phyloP scores from a whole-genome alignment of 2,888 invertebrate genomes.

The Acholoe squamosa region DNA sequence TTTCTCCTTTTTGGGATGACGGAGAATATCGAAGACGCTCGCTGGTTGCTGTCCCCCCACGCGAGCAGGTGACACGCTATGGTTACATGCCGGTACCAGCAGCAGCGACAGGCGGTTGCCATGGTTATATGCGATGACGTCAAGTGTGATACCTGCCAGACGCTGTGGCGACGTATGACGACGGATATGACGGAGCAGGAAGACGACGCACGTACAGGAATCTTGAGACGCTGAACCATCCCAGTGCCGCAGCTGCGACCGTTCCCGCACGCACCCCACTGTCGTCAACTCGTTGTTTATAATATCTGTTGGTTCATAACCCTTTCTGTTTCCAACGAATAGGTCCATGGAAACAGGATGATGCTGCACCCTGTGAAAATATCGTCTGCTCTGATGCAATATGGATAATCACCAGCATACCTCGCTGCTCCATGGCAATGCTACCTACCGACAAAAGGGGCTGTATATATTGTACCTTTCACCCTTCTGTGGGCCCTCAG shows the following conservation, averaged over 20 bases:
- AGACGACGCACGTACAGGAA: neutral
- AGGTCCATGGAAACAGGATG: neutral
- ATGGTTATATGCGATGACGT: neutral
- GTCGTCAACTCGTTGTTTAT: neutral
- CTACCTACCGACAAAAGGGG: neutral
- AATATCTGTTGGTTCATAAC: neutral
- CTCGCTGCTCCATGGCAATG: neutral
- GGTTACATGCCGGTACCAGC: neutral
- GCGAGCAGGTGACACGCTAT: constrained; percentile 2
- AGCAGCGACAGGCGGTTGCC: too few relatives aligned
- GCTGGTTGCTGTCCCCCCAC: neutral
- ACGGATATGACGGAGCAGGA: neutral
- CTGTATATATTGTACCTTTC: neutral
- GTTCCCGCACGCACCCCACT: neutral
- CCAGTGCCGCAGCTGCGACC: neutral
- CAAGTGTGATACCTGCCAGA: neutral
- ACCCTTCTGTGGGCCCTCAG: neutral
- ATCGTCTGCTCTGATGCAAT: neutral
- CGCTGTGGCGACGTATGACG: neutral
- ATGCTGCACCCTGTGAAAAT: neutral
- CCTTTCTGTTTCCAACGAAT: neutral
- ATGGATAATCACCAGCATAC: too few relatives aligned
- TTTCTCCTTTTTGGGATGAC: neutral
- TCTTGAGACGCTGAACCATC: neutral
- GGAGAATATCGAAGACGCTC: neutral